Percentiles rank a stretch among this genome's conserved stretches.
Evolutionary conservation across 2,888 invertebrate genomes (phyloP).

Genomic region (Eupithecia tripunctaria): DNA sequence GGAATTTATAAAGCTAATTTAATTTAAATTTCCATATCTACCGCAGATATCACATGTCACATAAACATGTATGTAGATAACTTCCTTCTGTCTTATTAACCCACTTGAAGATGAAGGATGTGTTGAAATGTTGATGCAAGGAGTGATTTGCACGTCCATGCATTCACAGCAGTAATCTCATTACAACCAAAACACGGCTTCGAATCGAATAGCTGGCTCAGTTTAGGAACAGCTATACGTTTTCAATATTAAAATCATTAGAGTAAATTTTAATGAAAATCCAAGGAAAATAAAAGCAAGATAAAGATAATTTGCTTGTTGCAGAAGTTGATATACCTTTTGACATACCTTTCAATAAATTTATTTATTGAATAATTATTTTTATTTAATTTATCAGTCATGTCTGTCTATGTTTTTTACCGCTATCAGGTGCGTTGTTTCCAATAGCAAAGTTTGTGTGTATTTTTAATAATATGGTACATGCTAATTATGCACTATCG

Average conservation of each 20-base stretch:
- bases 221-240: neutral
- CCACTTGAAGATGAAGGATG: slow-evolving; percentile 17
- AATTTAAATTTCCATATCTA: slow-evolving; percentile 23
- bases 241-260: neutral
- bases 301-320: too few relatives aligned
- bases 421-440: too few relatives aligned
- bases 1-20: slow-evolving; percentile 6
- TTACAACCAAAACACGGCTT: slow-evolving; percentile 3
- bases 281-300: too few relatives aligned
- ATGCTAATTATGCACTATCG: too few relatives aligned
- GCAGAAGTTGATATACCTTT: too few relatives aligned
- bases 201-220: neutral
- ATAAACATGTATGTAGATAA: slow-evolving; percentile 7
- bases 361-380: too few relatives aligned
- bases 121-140: slow-evolving; percentile 21
- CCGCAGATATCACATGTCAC: slow-evolving; percentile 16
- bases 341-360: too few relatives aligned
- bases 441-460: too few relatives aligned
- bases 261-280: neutral
- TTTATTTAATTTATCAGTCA: too few relatives aligned
- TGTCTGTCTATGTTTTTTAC: too few relatives aligned
- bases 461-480: too few relatives aligned
- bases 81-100: slow-evolving; percentile 19
- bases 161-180: slow-evolving; percentile 15
- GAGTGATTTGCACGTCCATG: slow-evolving; percentile 17